Evolutionary conservation across 1,140 invertebrate genomes (phyloP).

Genomic region (Drosophila serrata): DNA sequence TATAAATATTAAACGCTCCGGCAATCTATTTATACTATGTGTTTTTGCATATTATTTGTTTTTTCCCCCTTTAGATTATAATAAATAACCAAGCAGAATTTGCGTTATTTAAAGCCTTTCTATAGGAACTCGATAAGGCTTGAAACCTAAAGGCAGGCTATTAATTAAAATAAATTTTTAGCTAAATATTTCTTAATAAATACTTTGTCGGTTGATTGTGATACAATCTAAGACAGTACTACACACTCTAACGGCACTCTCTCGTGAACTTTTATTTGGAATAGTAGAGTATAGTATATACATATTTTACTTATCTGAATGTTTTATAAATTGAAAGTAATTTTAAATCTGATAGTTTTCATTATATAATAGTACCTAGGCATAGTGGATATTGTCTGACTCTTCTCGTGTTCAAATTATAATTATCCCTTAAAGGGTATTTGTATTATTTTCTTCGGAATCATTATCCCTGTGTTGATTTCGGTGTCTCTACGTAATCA

Average conservation of each 20-base stretch:
- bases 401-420: no score
- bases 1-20: constrained; percentile 13
- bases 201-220: background rate
- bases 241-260: no score
- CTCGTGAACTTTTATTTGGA: background rate
- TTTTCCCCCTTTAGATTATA: background rate
- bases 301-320: constrained; percentile 2
- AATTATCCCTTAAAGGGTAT: background rate
- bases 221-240: background rate
- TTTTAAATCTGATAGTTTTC: background rate
- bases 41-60: constrained; percentile 5
- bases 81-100: background rate
- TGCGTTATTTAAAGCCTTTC: background rate
- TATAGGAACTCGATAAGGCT: background rate
- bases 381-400: background rate
- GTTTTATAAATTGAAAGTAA: background rate
- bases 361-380: background rate
- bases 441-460: background rate
- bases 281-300: no score
- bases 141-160: no score
- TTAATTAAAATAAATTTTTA: constrained; percentile 8
- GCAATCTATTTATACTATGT: constrained; percentile 12
- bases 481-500: constrained; percentile 1
- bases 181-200: background rate
- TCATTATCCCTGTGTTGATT: background rate